Base-by-base conservation (phyloP, 1,140 invertebrate genomes). In the Drosophila nikananu region DNA sequence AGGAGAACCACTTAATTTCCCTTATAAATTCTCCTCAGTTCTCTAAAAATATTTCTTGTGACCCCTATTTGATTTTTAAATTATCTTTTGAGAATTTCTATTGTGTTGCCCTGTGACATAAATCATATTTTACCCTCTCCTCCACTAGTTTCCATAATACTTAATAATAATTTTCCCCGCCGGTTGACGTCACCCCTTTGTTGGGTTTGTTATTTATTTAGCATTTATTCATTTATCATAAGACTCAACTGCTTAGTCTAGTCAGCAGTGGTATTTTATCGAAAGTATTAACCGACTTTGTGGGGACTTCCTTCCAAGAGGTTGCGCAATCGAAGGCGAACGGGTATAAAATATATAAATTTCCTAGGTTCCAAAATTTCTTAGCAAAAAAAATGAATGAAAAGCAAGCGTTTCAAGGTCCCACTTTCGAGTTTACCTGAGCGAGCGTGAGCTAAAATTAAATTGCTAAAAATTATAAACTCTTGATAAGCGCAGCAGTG, bases 391-490 rank as follows among this genome's bases (percentile, higher is more conserved):
- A 66, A 46, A 17, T 71, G 65, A 71, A 70, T 71, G 44, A 71
- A 59, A 23, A 41, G 52, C 58, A 72, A 44, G 12, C 46, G 57
- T 46, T 74, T 74, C 68, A 75, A 74, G 68, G 68, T 74, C 41
- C 57, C 32, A 41, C 32, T 48, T 72, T 74, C 25, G 37, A 55
- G 32, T 54, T 75, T 75, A 74, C 70, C 72, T 75, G 72, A 57
- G 51, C 67, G 67, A 71, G 57, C 49, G 48, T 62, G 71, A 42
- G 55, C 68, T 74, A 74, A 74, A 74, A 61, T 74, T 74, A 74
- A 74, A 73, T 74, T 61, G 67, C 71, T 73, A 74, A 73, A 80
- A 80, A 80, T 80, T 80, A 73, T 68, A 77, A 77, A 77, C 74
- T 77, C 73, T 77, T 77, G 75, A 77, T 77, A 77, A 77, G 73